phyloP scores from a whole-genome alignment of 2,797 vertebrate genomes.

The Lemur catta region DNA sequence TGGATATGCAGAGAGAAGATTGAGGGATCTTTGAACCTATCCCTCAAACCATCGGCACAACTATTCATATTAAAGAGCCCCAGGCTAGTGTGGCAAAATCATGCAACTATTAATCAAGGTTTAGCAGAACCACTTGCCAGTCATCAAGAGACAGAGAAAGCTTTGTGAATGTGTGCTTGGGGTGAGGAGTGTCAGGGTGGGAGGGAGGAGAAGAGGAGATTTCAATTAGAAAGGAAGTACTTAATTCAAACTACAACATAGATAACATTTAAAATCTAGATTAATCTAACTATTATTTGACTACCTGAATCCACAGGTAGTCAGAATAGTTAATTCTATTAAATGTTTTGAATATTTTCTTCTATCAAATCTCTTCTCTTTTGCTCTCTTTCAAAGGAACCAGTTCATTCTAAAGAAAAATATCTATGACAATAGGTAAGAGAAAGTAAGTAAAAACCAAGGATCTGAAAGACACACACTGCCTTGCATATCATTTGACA shows the following conservation, averaged over 20 bases:
- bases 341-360: neutral
- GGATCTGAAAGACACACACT: neutral
- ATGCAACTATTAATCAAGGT: neutral
- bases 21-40: neutral
- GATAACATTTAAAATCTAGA: neutral
- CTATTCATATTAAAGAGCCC: neutral
- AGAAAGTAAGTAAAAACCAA: neutral
- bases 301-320: neutral
- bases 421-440: neutral
- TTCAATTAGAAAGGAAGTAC: neutral
- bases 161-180: neutral
- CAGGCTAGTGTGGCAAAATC: neutral
- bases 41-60: neutral
- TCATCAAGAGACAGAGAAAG: neutral
- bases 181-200: neutral
- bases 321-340: neutral
- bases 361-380: neutral
- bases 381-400: neutral
- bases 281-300: neutral
- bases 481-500: neutral
- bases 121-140: neutral
- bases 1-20: neutral
- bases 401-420: neutral
- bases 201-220: neutral
- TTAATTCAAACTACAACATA: constrained; percentile 8